Evolutionary conservation across 2,888 invertebrate genomes (phyloP).

Genomic region (Drosophila emarginata): DNA sequence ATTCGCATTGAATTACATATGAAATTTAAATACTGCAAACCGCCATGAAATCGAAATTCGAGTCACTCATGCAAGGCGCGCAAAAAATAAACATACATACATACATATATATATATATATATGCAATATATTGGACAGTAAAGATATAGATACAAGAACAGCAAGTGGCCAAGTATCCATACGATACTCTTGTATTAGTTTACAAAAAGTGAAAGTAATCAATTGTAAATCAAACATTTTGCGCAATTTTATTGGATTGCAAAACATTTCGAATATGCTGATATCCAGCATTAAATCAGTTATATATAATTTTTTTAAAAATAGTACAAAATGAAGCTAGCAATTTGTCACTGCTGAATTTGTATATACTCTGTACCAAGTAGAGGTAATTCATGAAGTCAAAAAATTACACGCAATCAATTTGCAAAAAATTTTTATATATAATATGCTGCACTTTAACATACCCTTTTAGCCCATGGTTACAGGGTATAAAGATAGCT

Average conservation of each 20-base stretch:
- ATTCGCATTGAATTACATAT: slow-evolving; percentile 48
- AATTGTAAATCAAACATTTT: background rate
- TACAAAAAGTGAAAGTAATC: background rate
- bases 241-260: background rate
- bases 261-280: too few relatives aligned
- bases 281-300: too few relatives aligned
- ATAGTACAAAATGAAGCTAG: too few relatives aligned
- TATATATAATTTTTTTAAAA: too few relatives aligned
- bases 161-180: slow-evolving; percentile 6
- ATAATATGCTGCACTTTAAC: too few relatives aligned
- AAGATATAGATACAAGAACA: slow-evolving; percentile 50
- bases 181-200: slow-evolving; percentile 9
- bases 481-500: too few relatives aligned
- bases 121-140: slow-evolving; percentile 25
- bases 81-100: slow-evolving; percentile 32
- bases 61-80: slow-evolving; percentile 62
- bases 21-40: slow-evolving; percentile 64
- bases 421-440: too few relatives aligned
- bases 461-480: too few relatives aligned
- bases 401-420: too few relatives aligned
- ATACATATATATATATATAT: slow-evolving; percentile 12
- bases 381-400: too few relatives aligned
- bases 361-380: too few relatives aligned
- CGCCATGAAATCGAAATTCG: slow-evolving; percentile 60
- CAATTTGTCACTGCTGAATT: too few relatives aligned